phyloP scores from a whole-genome alignment of 92 coral and sea anemone genomes.

The Zoanthus sociatus region DNA sequence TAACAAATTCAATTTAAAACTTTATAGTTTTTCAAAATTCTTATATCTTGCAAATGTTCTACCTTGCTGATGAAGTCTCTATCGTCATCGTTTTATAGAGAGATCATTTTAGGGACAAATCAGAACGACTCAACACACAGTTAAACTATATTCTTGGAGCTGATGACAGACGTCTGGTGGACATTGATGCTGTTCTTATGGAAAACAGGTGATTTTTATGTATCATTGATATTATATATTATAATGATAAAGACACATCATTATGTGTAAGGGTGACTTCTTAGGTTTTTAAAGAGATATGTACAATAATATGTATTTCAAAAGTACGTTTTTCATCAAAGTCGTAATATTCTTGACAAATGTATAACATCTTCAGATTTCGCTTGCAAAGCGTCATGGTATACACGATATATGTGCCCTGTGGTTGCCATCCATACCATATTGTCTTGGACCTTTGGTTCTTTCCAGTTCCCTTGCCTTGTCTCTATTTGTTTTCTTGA shows the following conservation, averaged over 20 bases:
- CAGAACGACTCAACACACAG: slow-evolving; percentile 92
- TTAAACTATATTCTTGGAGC: slow-evolving; percentile 96
- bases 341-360: too few species aligned
- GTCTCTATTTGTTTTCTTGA: too few species aligned
- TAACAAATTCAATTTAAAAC: not conserved
- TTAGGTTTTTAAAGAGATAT: too few species aligned
- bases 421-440: too few species aligned
- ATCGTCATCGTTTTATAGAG: slow-evolving; percentile 51
- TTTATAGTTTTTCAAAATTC: not conserved
- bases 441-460: too few species aligned
- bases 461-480: too few species aligned
- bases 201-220: slow-evolving; percentile 81
- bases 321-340: too few species aligned
- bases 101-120: slow-evolving; percentile 90
- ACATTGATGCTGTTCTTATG: slow-evolving; percentile 92
- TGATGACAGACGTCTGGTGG: slow-evolving; percentile 94
- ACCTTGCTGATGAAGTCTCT: not conserved
- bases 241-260: not conserved
- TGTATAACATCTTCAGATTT: too few species aligned
- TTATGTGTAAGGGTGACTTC: too few species aligned
- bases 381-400: too few species aligned
- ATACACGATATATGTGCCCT: too few species aligned
- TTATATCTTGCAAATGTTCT: not conserved
- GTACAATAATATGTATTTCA: too few species aligned
- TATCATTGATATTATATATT: not conserved